Evolutionary conservation across 1,140 invertebrate genomes (phyloP).

Genomic region (Temnothorax longispinosus): DNA sequence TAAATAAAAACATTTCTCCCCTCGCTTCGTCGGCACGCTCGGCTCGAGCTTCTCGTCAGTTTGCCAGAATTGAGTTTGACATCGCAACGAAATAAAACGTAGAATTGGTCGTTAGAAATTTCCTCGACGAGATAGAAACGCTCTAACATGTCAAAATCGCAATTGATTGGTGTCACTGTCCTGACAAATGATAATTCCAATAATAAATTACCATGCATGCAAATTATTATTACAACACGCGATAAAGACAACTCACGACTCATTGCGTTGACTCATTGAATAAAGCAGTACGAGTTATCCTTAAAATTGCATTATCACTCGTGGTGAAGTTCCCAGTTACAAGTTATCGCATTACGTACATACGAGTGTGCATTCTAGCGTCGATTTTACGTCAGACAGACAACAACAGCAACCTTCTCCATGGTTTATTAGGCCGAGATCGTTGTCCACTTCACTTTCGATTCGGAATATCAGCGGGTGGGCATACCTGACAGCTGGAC

Average conservation of each 20-base stretch:
- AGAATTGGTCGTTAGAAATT: neutral
- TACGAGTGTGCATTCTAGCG: constrained; percentile 26
- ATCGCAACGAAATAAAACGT: constrained; percentile 19
- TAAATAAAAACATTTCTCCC: constrained; percentile 78
- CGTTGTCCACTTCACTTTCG: constrained; percentile 70
- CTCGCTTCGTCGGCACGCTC: constrained; percentile 53
- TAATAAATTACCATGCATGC: neutral
- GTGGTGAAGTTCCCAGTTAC: neutral
- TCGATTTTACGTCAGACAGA: constrained; percentile 20
- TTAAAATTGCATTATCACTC: constrained; percentile 38
- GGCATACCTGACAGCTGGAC: constrained; percentile 73
- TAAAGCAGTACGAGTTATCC: neutral
- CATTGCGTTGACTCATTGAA: neutral
- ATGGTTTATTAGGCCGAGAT: constrained; percentile 51
- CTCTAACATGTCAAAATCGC: neutral
- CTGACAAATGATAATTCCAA: neutral
- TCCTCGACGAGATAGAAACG: neutral
- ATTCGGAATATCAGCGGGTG: constrained; percentile 74
- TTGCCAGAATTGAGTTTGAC: constrained; percentile 74
- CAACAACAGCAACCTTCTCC: constrained; percentile 36
- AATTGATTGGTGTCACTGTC: neutral
- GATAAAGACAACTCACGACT: neutral
- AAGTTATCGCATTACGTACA: constrained; percentile 1
- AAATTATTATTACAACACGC: neutral
- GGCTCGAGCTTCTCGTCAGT: constrained; percentile 72